Conservation (phyloP, 2,113 vertebrate genomes). For the Chionis minor region DNA sequence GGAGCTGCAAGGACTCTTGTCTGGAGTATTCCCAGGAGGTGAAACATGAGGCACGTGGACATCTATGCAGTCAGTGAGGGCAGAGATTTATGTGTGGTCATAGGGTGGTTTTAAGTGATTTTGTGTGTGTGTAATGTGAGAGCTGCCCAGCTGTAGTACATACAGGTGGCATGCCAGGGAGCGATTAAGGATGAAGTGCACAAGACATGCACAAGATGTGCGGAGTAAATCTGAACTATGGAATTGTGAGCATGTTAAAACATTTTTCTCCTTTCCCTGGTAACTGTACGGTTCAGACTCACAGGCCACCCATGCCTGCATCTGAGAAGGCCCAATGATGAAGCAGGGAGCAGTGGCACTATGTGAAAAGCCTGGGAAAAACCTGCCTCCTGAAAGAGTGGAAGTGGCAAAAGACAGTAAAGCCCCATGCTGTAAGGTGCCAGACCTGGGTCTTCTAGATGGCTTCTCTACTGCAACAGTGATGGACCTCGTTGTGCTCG, state of each 20-base stretch:
- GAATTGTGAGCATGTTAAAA: background rate
- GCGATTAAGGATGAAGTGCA: background rate
- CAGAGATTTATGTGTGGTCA: background rate
- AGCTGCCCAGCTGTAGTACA: background rate
- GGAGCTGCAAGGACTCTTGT: background rate
- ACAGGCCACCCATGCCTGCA: background rate
- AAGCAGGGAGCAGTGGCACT: background rate
- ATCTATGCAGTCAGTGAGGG: accelerated
- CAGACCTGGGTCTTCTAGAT: slow-evolving; percentile 49
- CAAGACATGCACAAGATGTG: background rate
- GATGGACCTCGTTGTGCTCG: background rate
- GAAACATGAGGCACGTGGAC: background rate
- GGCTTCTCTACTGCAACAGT: background rate
- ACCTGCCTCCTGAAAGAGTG: background rate
- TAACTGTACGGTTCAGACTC: background rate
- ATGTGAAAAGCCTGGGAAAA: background rate
- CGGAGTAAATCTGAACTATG: background rate
- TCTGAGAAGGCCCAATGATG: background rate
- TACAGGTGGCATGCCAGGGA: background rate
- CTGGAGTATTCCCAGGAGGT: background rate
- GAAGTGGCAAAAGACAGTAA: background rate
- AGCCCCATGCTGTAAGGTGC: background rate
- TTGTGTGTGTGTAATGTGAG: background rate
- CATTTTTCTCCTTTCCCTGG: background rate
- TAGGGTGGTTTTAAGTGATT: background rate